These are phyloP conservation scores for Prionchulus punctatus DNA, from an alignment of 2,888 invertebrate genomes.

Conservation along the genomic window DNA sequence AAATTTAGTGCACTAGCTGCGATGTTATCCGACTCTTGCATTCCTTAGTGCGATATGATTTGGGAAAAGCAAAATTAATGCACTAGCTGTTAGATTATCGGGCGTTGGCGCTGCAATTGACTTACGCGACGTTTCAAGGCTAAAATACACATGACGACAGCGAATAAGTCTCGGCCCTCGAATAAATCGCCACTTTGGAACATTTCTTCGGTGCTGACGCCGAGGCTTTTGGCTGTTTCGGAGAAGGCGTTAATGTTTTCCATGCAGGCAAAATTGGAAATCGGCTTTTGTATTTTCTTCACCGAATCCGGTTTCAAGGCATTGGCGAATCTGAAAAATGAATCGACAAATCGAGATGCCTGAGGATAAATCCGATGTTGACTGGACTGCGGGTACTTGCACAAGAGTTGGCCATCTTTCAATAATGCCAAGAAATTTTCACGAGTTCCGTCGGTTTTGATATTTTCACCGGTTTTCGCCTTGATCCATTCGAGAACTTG, in stretches of 20 bases:
- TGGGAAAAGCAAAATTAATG: too few species aligned
- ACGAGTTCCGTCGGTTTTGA: constrained; percentile 63
- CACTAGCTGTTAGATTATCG: too few species aligned
- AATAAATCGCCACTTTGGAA: constrained; percentile 95
- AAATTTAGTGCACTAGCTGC: too few species aligned
- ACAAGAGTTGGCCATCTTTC: constrained; percentile 69
- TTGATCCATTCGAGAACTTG: constrained; percentile 83
- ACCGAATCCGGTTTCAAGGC: constrained; percentile 64
- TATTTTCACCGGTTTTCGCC: constrained; percentile 60
- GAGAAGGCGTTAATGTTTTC: constrained; percentile 93
- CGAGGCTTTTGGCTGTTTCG: constrained; percentile 62
- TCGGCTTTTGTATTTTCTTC: constrained; percentile 75
- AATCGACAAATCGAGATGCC: background rate
- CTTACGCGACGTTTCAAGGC: constrained; percentile 60
- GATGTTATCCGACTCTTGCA: too few species aligned
- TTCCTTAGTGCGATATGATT: too few species aligned
- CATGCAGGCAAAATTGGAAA: constrained; percentile 93
- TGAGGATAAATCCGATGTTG: background rate
- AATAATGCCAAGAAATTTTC: constrained; percentile 76
- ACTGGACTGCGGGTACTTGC: constrained; percentile 48
- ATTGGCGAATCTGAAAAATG: constrained; percentile 55
- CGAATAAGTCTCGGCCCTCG: constrained; percentile 87
- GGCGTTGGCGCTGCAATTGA: too few species aligned
- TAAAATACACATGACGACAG: constrained; percentile 81
- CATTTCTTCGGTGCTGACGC: constrained; percentile 69